Evolutionary conservation across 2,797 vertebrate genomes (phyloP), one percentile per base, ranked within the genome.

Genomic region (Pseudochromis fuscus): DNA sequence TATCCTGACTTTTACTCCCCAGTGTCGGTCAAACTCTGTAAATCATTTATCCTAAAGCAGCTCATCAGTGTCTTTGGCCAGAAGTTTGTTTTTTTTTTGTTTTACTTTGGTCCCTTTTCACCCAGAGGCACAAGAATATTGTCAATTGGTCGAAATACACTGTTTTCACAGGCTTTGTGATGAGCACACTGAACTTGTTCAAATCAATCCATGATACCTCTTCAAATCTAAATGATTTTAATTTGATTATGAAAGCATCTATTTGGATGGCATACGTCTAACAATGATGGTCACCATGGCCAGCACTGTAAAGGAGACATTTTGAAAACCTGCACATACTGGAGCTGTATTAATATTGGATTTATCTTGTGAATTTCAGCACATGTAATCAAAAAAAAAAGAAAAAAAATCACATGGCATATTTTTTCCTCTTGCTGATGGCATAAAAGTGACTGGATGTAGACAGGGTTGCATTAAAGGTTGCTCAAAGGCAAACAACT

Each of bases 401-500:
- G 16, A 7, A 35, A 35, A 3, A 35, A 2, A 35, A 35, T 35
- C 16, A 52, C 44, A 15, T 38, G 50, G 62, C n/a, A n/a, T n/a
- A n/a, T n/a, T 23, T 72, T 19, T 52, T 60, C 50, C 16, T 57
- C 24, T 55, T 33, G 42, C 49, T 25, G 3, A 16, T 60, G 18
- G 73, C 66, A 73, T 72, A 59, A 66, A 51, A 40, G 37, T 70
- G 60, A 72, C 18, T 40, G 21, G 62, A 72, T 79, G 88, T 79
- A 87, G 80, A 88, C 13, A 2, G 10, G 7, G 25, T 13, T 28
- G 11, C 8, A 48, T 23, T 48, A 9, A 81, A 86, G 55, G 19
- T 67, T 80, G 79, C 38, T 63, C 69, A 59, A 75, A 84, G 65
- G 71, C 58, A 82, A 50, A 66, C 49, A 73, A 68, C 69, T 57